Base-by-base conservation (phyloP, 2,113 vertebrate genomes). In the Struthidea cinerea region DNA sequence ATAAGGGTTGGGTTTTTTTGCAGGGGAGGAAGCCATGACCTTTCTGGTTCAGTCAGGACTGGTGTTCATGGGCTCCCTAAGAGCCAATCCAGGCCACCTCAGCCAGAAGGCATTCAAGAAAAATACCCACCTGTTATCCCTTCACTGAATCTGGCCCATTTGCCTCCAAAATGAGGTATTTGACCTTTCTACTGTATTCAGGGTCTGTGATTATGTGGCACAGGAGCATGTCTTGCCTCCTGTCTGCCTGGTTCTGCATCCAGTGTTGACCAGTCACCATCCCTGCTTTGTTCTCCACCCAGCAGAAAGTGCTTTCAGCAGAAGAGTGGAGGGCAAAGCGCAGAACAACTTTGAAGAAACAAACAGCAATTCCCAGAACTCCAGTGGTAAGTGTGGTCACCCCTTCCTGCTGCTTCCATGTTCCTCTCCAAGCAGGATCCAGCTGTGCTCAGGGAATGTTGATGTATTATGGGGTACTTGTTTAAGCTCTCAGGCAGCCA, bases 351-450 rank as follows among this genome's bases (percentile, higher is more conserved):
- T 99, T 91, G 99, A 99, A 92, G 99, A 99, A 96, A 98, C 98
- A 59, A 99, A 99, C 97, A 99, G 98, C 98, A 98, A 97, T 76
- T 99, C 99, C 11, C 99, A 99, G 81, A 99, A 99, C 97, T 99
- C 99, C 71, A 99, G 98, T 20, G 99, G 99, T 99, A 97, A 99
- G 99, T 98, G 88, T 65, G 80, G 28, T 70, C 64, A 9, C 41
- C 75, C 42, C 47, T 32, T 95, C 53, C 56, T 90, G 53, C 80
- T 7, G 6, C 59, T 69, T 16, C 56, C 13, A 5, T 1, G 0
- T 33, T 44, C 42, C 46, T 80, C 60, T 92, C n/a, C 60, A 65
- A 41, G 75, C 82, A 80, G 76, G 44, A 75, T 41, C 47, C 69
- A 53, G 68, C 68, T 82, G 57, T 47, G 76, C 44, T 81, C 2